Conservation (phyloP, 2,113 vertebrate genomes). For the Coracopsis vasa region DNA sequence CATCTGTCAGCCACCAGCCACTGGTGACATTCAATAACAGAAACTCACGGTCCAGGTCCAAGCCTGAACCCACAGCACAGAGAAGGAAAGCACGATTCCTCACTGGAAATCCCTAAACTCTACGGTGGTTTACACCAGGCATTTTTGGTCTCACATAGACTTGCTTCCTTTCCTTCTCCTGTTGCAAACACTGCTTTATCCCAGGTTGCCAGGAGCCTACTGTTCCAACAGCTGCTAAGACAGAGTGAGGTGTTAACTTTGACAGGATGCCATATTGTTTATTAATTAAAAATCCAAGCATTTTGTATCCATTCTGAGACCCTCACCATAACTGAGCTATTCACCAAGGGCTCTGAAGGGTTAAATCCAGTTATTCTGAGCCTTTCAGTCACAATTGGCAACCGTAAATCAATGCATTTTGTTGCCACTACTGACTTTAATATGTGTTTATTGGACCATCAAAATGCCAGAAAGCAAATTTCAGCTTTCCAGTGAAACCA, state of each 20-base stretch:
- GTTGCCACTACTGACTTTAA: neutral
- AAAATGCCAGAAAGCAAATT: neutral
- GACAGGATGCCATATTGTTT: conserved; percentile 28
- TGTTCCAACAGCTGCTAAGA: conserved; percentile 56
- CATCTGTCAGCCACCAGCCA: neutral
- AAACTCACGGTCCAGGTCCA: neutral
- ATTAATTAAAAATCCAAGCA: conserved; percentile 7
- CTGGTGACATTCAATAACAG: neutral
- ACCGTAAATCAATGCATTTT: neutral
- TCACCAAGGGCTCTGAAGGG: neutral
- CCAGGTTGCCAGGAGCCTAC: conserved; percentile 59
- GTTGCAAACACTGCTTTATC: conserved; percentile 19
- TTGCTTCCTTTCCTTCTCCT: conserved; percentile 48
- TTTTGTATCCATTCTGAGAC: neutral
- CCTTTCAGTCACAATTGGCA: neutral
- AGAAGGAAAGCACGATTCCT: neutral
- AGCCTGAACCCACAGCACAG: neutral
- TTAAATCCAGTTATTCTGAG: neutral
- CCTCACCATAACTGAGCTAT: neutral
- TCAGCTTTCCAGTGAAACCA: neutral
- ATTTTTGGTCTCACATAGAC: conserved; percentile 17
- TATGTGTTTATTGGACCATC: neutral
- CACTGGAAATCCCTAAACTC: conserved; percentile 26
- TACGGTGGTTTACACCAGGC: neutral
- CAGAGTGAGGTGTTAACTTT: conserved; percentile 15